These are phyloP conservation scores for Melieria picta DNA, from an alignment of 2,888 invertebrate species.

Conservation along the genomic window DNA sequence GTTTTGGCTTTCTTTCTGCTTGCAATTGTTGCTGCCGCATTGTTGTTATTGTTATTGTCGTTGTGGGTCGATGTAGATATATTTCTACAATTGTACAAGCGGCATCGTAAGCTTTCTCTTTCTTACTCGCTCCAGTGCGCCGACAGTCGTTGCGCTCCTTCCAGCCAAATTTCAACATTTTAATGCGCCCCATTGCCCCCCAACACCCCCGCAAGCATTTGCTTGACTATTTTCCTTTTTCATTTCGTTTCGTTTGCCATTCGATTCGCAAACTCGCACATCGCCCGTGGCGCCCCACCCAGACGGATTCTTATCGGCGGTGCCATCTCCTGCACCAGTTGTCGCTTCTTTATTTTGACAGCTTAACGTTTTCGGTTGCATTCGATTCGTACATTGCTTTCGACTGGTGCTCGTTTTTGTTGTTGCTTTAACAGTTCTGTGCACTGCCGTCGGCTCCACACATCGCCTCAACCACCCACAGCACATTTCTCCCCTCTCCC, in stretches of 20 bases:
- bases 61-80: neutral
- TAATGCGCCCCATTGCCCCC: neutral
- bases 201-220: too few species aligned
- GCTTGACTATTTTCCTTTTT: conserved; percentile 3
- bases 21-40: neutral
- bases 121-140: neutral
- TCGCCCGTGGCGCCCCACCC: neutral
- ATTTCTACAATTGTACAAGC: conserved; percentile 19
- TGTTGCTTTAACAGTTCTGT: too few species aligned
- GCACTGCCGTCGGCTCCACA: too few species aligned
- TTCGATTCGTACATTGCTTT: too few species aligned
- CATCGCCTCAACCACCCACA: too few species aligned
- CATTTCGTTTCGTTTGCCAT: conserved; percentile 22
- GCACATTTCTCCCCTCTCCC: too few species aligned
- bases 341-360: conserved; percentile 8
- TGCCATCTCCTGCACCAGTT: neutral
- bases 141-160: too few species aligned
- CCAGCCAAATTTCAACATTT: neutral
- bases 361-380: neutral
- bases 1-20: neutral
- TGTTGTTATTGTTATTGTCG: neutral
- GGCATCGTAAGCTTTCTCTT: conserved; percentile 2
- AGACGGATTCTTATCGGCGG: neutral
- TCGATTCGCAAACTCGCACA: conserved; percentile 7
- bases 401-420: too few species aligned